Percentiles rank a stretch among this genome's conserved stretches.
These are phyloP conservation scores for Frankliniella fusca DNA, from an alignment of 2,888 invertebrate genomes.

Conservation along the genomic window DNA sequence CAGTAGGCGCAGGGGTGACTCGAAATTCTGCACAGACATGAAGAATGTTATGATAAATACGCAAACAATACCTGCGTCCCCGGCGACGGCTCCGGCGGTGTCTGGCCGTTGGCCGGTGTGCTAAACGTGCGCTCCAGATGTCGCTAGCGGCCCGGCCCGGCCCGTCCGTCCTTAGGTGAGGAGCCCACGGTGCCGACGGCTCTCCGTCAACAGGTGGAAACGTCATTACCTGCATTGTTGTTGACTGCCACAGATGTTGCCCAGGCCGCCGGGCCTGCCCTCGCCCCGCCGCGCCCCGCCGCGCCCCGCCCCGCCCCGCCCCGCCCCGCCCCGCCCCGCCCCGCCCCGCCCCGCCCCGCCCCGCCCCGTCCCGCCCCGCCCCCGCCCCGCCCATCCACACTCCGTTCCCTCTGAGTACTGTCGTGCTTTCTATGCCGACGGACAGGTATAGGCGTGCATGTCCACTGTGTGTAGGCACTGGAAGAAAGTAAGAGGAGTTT, in stretches of 20 bases:
- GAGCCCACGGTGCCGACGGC: background rate
- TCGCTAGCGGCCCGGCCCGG: background rate
- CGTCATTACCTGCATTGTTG: conserved; percentile 7
- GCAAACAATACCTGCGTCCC: too few relatives aligned
- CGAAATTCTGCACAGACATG: too few relatives aligned
- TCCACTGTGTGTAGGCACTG: too few relatives aligned
- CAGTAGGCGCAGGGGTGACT: too few relatives aligned
- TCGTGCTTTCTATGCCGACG: too few relatives aligned
- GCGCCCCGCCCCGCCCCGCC: background rate
- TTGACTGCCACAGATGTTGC: background rate
- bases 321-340: background rate
- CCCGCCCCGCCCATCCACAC: background rate
- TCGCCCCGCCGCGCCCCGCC: background rate
- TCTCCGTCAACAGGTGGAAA: conserved; percentile 15
- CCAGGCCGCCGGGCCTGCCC: background rate
- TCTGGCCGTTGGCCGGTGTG: background rate
- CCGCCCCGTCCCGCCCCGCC: too few relatives aligned
- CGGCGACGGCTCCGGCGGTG: too few relatives aligned
- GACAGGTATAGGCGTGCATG: too few relatives aligned
- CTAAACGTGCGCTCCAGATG: conserved; percentile 10
- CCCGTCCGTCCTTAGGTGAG: background rate
- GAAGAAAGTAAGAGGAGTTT: too few relatives aligned
- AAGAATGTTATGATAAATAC: too few relatives aligned
- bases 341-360: too few relatives aligned
- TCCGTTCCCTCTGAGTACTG: too few relatives aligned